These are phyloP conservation scores for Cladopsammia gracilis DNA, from an alignment of 64 coral and sea anemone genomes.

Conservation along the genomic window DNA sequence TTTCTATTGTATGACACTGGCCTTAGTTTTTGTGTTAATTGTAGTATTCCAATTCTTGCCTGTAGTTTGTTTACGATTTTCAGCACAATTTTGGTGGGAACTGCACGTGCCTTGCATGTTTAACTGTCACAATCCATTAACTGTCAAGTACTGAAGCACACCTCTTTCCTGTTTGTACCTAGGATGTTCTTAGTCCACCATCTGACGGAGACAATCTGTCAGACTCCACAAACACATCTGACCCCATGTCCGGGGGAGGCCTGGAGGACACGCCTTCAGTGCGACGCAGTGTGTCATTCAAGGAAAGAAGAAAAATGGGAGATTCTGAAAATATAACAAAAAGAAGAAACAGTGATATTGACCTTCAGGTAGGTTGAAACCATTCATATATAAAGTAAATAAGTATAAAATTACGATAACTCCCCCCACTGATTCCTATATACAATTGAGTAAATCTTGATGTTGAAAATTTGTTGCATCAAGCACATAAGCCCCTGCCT, in stretches of 20 bases:
- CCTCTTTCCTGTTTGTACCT: not conserved
- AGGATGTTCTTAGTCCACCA: conserved; percentile 86
- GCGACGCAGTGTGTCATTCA: conserved; percentile 94
- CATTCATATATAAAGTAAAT: not conserved
- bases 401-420: no score
- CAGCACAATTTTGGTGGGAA: no score
- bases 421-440: no score
- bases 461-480: no score
- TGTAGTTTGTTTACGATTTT: no score
- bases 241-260: conserved; percentile 43
- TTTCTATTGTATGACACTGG: no score
- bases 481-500: no score
- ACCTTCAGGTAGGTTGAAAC: conserved; percentile 75
- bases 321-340: conserved; percentile 55
- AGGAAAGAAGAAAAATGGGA: conserved; percentile 71
- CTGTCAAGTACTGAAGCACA: not conserved
- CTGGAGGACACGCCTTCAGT: conserved; percentile 66
- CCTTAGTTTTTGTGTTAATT: no score
- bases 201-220: conserved; percentile 92
- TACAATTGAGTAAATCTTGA: no score
- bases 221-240: conserved; percentile 80
- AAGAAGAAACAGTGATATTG: conserved; percentile 96
- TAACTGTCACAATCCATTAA: no score
- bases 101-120: no score
- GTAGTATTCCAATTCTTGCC: no score